Evolutionary conservation across 2,113 vertebrate genomes (phyloP), one percentile per base, ranked within the genome.

Genomic region (Poeciliopsis retropinna): DNA sequence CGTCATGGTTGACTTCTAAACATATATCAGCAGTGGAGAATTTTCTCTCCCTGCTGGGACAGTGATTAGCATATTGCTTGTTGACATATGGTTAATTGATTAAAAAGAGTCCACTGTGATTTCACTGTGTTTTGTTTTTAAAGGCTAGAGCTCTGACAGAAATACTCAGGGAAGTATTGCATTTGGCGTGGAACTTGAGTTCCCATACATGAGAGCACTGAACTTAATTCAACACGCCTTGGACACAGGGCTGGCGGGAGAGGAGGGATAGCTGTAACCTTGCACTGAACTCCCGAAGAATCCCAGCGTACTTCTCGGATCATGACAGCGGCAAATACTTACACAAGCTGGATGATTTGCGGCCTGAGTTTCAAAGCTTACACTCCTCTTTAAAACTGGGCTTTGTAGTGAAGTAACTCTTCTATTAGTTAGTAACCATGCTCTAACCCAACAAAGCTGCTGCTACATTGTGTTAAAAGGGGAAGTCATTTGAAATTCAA

Each of bases 161-260:
- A 94, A 93, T 92, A 91, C 89, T 93, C 82, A n/a, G 89, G 89
- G 90, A 94, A 93, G 93, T 94, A 93, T 94, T 94, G 91, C 91
- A 87, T 92, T 94, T 95, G 94, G 94, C 94, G 82, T 67, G 73
- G 64, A 87, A 87, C 87, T 84, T 51, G 67, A 87, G 91, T 94
- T 95, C 94, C 92, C 94, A 95, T 93, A 92, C 91, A 84, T 87
- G 61, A 85, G 88, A 88, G 88, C 79, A 74, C 88, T 89, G 86
- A 91, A 88, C 87, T 84, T 90, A 92, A 91, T 91, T 94, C 91
- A 80, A 92, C 91, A 88, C 83, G 81, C 88, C 92, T 93, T 93
- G 93, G 92, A 92, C 80, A 73, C 87, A 84, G 87, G 88, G 91
- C 90, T 87, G 94, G 89, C 86, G 86, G 88, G 88, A 93, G 91